These are phyloP conservation scores for Ferrisia virgata DNA, from an alignment of 2,888 invertebrate species.

Conservation along the genomic window DNA sequence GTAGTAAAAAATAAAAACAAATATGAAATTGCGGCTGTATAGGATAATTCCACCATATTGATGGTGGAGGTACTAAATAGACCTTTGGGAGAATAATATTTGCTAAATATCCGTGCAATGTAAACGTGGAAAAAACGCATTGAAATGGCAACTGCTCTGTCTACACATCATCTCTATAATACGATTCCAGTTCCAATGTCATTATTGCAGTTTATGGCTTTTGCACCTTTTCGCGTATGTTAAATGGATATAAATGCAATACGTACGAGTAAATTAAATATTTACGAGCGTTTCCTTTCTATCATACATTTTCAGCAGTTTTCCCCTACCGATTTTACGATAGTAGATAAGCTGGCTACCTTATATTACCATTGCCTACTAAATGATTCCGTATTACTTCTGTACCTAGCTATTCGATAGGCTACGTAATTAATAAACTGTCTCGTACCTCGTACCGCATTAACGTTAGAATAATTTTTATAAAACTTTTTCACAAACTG, in stretches of 20 bases:
- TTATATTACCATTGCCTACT: no score
- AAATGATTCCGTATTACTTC: no score
- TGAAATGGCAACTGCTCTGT: conserved; percentile 1
- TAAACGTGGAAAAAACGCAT: background rate
- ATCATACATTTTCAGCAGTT: background rate
- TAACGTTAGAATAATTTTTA: no score
- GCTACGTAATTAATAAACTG: background rate
- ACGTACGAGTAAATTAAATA: background rate
- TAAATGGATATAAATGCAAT: conserved; percentile 11
- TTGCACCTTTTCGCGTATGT: conserved; percentile 11
- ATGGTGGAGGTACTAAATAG: background rate
- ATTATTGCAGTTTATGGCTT: conserved; percentile 6
- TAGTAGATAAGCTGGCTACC: no score
- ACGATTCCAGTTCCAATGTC: background rate
- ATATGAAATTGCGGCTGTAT: background rate
- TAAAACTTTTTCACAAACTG: no score
- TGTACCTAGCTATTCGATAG: no score
- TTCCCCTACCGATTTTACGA: background rate
- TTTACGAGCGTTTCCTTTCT: background rate
- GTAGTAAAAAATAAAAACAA: background rate
- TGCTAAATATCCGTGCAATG: background rate
- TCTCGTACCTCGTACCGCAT: no score
- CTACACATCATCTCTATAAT: background rate
- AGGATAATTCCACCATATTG: no score
- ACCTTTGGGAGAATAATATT: conserved; percentile 17